phyloP scores from a whole-genome alignment of 2,888 invertebrate genomes.

The Stenichneumon culpator region DNA sequence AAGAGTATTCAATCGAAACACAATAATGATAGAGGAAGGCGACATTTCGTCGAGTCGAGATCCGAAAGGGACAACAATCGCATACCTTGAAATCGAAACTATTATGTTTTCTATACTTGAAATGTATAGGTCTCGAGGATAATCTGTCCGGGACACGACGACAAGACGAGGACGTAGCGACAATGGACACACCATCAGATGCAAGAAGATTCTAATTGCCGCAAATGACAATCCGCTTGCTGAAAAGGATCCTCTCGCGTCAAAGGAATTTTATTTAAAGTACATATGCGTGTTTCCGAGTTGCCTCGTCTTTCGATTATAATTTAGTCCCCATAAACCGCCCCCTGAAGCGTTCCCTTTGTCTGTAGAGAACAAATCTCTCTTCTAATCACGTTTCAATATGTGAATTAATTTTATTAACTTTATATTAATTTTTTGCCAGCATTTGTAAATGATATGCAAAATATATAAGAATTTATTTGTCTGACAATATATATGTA shows the following conservation, averaged over 20 bases:
- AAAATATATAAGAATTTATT: conserved; percentile 23
- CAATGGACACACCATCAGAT: not conserved
- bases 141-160: conserved; percentile 1
- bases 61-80: not conserved
- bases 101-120: not conserved
- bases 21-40: not conserved
- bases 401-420: conserved; percentile 2
- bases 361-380: not conserved
- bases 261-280: too few species aligned
- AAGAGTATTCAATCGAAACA: not conserved
- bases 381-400: not conserved
- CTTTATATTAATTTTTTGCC: not conserved
- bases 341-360: not conserved
- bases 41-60: not conserved
- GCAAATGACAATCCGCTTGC: too few species aligned
- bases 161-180: not conserved
- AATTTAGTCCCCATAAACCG: not conserved
- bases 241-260: too few species aligned
- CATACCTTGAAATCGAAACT: not conserved
- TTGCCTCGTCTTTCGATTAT: not conserved
- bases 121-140: not conserved
- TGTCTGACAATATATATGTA: not conserved
- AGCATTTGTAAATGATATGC: conserved; percentile 20
- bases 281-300: not conserved
- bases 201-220: too few species aligned